Percentiles rank a stretch among this genome's conserved stretches.
These are phyloP conservation scores for Arenicola marina DNA, from an alignment of 2,888 invertebrate genomes.

Conservation along the genomic window DNA sequence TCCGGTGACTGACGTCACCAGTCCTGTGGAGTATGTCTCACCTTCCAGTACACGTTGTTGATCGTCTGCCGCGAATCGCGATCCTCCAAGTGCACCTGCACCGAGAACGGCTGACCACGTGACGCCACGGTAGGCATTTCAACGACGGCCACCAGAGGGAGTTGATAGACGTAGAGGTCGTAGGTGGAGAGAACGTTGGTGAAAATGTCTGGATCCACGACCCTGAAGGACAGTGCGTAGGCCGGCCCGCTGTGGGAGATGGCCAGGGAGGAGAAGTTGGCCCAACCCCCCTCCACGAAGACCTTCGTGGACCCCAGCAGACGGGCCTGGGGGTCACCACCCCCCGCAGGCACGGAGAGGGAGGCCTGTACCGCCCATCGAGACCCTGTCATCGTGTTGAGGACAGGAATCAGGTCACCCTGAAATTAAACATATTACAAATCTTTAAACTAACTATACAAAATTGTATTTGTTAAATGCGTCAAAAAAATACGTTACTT, in stretches of 20 bases:
- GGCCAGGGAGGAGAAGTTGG: conserved; percentile 11
- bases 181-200: background rate
- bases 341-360: background rate
- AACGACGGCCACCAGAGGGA: background rate
- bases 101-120: background rate
- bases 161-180: background rate
- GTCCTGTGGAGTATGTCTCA: too few relatives aligned
- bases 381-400: too few relatives aligned
- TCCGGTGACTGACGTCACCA: too few relatives aligned
- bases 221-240: conserved; percentile 5
- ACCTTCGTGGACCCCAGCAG: background rate
- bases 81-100: conserved; percentile 30
- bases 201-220: background rate
- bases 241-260: conserved; percentile 2
- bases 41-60: conserved; percentile 6
- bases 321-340: background rate
- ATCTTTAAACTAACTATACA: too few relatives aligned
- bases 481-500: too few relatives aligned
- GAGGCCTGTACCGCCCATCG: background rate
- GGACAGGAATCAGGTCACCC: too few relatives aligned
- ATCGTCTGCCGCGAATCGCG: background rate
- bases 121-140: background rate
- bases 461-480: too few relatives aligned
- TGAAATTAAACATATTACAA: too few relatives aligned
- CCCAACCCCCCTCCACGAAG: conserved; percentile 2